Percentiles rank a stretch among this genome's conserved stretches.
Conservation (phyloP, 2,888 invertebrate species). For the Eristalis intricaria region DNA sequence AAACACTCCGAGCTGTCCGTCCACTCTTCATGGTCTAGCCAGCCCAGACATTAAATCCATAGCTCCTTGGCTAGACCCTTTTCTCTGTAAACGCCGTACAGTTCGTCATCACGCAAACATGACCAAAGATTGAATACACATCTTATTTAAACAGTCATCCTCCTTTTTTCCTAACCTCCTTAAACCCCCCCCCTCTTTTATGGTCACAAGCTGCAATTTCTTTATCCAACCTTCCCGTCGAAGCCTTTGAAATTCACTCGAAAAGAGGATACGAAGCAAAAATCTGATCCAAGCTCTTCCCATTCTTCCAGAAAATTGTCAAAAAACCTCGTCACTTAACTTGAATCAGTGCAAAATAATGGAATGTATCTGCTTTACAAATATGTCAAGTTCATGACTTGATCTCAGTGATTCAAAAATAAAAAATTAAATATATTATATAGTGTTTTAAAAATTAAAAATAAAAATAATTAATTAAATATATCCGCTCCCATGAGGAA, state of each 20-base stretch:
- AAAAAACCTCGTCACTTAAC: not conserved
- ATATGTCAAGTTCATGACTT: conserved; percentile 6
- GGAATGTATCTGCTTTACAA: conserved; percentile 30
- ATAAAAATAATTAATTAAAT: not conserved
- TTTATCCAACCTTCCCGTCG: not conserved
- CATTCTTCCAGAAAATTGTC: not conserved
- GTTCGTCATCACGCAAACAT: too few species aligned
- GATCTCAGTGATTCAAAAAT: conserved; percentile 2
- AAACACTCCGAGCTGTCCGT: too few species aligned
- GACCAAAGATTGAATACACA: too few species aligned
- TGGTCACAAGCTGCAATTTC: too few species aligned
- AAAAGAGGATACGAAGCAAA: not conserved
- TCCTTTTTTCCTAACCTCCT: too few species aligned
- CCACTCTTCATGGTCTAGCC: too few species aligned
- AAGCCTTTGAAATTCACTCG: not conserved
- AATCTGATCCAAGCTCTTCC: not conserved
- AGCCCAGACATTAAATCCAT: too few species aligned
- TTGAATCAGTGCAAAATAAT: conserved; percentile 1
- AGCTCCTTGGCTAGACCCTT: too few species aligned
- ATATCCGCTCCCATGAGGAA: conserved; percentile 12
- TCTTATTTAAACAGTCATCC: too few species aligned
- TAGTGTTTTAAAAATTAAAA: not conserved
- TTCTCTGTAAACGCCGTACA: too few species aligned
- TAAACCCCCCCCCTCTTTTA: too few species aligned
- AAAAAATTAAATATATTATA: not conserved